Evolutionary conservation across 2,888 invertebrate species (phyloP), one percentile per base, ranked within the genome.

Genomic region (Mesochorus sp.): DNA sequence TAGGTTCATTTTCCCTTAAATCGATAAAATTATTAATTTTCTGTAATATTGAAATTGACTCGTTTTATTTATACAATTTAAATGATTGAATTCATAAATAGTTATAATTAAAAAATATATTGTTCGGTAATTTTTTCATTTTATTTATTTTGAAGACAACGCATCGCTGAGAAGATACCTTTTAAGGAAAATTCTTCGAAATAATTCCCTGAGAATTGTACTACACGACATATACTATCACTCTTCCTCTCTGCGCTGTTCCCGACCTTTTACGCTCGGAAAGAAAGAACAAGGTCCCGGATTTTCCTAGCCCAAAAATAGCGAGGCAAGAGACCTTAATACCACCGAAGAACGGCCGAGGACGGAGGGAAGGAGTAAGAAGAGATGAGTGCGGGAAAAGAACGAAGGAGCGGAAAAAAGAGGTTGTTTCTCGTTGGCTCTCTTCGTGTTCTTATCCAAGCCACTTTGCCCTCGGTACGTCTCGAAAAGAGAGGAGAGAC

Each of bases 391-490:
- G 42, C 12, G 61, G 47, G 34, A 61, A 55, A 4, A 12, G 44
- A 34, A 21, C 34, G 21, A 14, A n/a, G 14, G 12, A 31, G 14
- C n/a, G 31, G 31, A n/a, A 53, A 73, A 72, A 68, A 57, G 49
- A 39, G 34, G 66, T 76, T 66, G 76, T 67, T 37, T 24, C 21
- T 59, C 49, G 57, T 17, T 34, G 28, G 26, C 49, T 37, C 42
- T 51, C 51, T 44, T 51, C 17, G 4, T 37, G 12, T 62, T 64
- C 62, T 72, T 37, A 28, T 37, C 21, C 37, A 37, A 53, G 61
- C 53, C 70, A 61, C 39, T 59, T 70, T 59, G 34, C 59, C 44
- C 61, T 74, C 55, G 37, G 49, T 37, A 66, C 57, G 17, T 66
- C 26, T 59, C 39, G 21, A 14, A 0, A 8, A 26, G 34, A 31